Evolutionary conservation across 1,140 invertebrate genomes (phyloP), one percentile per base, ranked within the genome.

Genomic region (Listronotus oregonensis): DNA sequence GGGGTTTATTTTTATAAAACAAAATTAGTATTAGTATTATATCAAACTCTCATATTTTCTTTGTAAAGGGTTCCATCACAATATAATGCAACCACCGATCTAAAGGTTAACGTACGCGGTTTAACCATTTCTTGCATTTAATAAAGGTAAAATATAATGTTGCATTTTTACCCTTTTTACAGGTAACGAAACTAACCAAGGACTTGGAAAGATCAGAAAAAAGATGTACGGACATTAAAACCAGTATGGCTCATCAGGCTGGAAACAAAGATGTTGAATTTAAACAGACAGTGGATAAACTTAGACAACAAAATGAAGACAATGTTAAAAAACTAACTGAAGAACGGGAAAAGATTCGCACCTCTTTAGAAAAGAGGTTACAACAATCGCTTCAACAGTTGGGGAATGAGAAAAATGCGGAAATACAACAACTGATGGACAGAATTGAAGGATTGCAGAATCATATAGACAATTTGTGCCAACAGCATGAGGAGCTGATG

Each of bases 401-500:
- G 14, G 84, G 84, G 60, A 84, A 83, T 47, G 90, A 92, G 73
- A 93, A 91, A 77, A 88, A 92, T 72, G 82, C 84, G 47, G 90
- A 91, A 73, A 87, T 90, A 50, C 85, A 86, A 65, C 85, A 87
- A 50, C 79, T 93, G 40, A 83, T 89, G 66, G 87, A 89, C 57
- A 84, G 87, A 75, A 85, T 93, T 69, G 87, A 89, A 60, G 84
- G 86, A n/a, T 74, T 94, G 10, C 85, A 92, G 65, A 84, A 85
- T 3, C 86, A 90, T 34, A 85, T 91, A 10, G 91, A 94, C 70
- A 91, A 86, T 75, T 72, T 93, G 0, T 87, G 88, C 69, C 86
- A 93, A 71, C 91, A 94, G 72, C 91, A 94, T 69, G 91, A 94
- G 72, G 92, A 94, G 78, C 86, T 90, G 0, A 82, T 94, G 71